A percentile compares a stretch with the other conserved stretches of the same genome.
phyloP scores from a whole-genome alignment of 2,113 vertebrate species.

The Xiphorhynchus elegans region DNA sequence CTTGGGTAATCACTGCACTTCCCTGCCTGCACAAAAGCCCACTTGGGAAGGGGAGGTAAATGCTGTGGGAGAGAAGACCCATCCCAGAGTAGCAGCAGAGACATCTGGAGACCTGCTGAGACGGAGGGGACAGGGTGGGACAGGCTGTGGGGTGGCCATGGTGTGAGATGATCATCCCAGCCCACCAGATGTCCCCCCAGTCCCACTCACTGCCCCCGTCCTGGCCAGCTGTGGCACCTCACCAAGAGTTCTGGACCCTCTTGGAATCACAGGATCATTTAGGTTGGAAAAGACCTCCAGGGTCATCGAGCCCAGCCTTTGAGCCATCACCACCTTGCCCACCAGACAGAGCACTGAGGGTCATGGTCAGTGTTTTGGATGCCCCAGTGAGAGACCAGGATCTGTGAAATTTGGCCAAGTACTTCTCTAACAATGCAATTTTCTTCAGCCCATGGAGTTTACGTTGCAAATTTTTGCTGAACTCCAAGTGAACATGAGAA shows the following conservation, averaged over 20 bases:
- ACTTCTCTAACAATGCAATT: not conserved
- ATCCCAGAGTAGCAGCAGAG: accelerated
- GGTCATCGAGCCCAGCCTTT: accelerated
- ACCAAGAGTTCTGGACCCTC: not conserved
- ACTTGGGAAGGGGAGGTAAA: not conserved
- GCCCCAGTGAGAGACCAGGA: not conserved
- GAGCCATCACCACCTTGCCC: not conserved
- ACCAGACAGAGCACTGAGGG: not conserved
- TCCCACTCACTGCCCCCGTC: not conserved
- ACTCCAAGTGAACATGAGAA: not conserved
- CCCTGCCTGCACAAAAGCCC: not conserved
- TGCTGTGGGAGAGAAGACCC: not conserved
- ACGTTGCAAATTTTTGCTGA: not conserved
- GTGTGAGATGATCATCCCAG: not conserved
- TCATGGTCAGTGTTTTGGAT: not conserved
- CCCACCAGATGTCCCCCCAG: not conserved
- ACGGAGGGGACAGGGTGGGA: not conserved
- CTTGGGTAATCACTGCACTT: not conserved
- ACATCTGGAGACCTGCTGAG: not conserved
- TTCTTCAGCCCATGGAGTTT: not conserved
- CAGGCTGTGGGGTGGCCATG: accelerated
- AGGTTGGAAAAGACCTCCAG: not conserved
- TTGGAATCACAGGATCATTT: not conserved
- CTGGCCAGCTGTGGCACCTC: too few species aligned
- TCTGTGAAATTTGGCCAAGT: not conserved